Conservation (phyloP, 2,797 vertebrate genomes). For the Eulemur mongoz region DNA sequence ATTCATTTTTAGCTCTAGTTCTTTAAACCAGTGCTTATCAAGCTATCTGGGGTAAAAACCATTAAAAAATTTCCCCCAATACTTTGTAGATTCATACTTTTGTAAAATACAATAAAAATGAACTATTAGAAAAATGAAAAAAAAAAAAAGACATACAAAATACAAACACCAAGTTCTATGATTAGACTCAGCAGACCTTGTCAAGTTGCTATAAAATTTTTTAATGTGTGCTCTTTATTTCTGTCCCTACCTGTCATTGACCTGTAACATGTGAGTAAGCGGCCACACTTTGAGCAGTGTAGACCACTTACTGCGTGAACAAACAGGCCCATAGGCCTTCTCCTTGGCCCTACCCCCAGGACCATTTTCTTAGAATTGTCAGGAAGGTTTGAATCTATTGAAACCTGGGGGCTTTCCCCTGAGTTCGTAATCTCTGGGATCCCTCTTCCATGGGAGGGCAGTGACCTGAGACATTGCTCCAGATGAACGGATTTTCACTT, state of each 20-base stretch:
- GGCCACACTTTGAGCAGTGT: background rate
- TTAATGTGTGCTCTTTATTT: background rate
- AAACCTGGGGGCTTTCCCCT: background rate
- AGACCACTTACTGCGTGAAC: background rate
- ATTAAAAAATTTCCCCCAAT: background rate
- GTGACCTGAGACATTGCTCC: background rate
- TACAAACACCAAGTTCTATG: background rate
- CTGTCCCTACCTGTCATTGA: background rate
- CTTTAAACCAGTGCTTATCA: background rate
- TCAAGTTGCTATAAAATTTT: background rate
- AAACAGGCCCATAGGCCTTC: background rate
- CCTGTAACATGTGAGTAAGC: background rate
- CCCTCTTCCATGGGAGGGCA: background rate
- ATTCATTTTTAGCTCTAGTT: background rate
- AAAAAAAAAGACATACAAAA: background rate
- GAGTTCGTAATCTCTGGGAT: background rate
- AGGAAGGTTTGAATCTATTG: background rate
- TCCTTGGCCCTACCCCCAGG: background rate
- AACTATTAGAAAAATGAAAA: background rate
- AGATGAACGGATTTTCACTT: background rate
- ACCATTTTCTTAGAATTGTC: background rate
- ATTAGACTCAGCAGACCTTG: background rate
- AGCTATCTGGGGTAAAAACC: background rate
- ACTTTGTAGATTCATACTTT: background rate
- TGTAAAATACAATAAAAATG: background rate